Evolutionary conservation across 2,113 vertebrate genomes (phyloP), one percentile per base, ranked within the genome.

Genomic region (Calonectris borealis): DNA sequence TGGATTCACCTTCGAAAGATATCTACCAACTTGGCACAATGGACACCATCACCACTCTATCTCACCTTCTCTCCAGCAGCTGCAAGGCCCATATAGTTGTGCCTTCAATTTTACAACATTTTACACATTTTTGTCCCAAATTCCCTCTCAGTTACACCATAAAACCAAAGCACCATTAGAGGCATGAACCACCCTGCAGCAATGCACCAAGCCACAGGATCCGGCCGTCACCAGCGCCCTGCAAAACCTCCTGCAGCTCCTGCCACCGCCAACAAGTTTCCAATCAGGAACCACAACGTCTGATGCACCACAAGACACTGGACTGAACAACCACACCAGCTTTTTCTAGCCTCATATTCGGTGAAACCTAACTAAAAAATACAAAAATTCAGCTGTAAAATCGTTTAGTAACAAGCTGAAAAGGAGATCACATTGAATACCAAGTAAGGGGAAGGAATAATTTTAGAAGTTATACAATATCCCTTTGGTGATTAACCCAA

Each of bases 261-360:
- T 18, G 51, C 18, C 40, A 46, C 68, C 26, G 49, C n/a, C 40
- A 32, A 1, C 22, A 27, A 18, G 9, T 6, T 34, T 60, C 27
- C 2, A 0, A 22, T 16, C 24, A 26, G 24, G 54, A 49, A 10
- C 17, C n/a, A 29, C 0, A 31, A 22, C 1, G 1, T 4, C 25
- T 1, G 0, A n/a, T 16, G 26, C 20, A 9, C 31, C 36, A 36
- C 0, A 1, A 25, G 46, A 69, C 26, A 24, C 21, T 2, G 26
- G 54, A 38, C 29, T 46, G 29, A 40, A 34, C 9, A 31, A 60
- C 31, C 25, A 49, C 77, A 46, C 1, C 34, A 16, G 40, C 14
- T 86, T 48, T 48, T 40, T 68, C 38, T 25, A 68, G n/a, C 69
- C 17, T 40, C 9, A 9, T 18, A 38, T 29, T 77, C 3, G 3